Evolutionary conservation across 2,797 vertebrate species (phyloP).

Genomic region (Hydrophis major): DNA sequence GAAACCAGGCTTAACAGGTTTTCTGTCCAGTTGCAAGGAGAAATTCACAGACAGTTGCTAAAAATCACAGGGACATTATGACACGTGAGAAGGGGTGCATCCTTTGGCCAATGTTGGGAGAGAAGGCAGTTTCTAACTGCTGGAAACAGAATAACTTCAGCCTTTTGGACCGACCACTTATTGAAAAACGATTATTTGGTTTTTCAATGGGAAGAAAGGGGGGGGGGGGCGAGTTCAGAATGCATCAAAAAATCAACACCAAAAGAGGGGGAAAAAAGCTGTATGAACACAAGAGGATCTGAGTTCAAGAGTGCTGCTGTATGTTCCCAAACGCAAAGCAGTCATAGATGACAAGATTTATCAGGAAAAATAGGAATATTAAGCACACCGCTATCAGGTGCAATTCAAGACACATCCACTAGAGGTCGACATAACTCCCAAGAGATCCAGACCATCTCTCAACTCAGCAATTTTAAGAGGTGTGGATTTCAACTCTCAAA

Average conservation of each 20-base stretch:
- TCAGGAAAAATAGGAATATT: not conserved
- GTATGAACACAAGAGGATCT: not conserved
- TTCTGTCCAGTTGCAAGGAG: not conserved
- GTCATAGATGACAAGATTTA: not conserved
- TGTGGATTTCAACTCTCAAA: not conserved
- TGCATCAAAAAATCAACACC: not conserved
- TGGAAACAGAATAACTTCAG: not conserved
- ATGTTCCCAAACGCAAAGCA: fast-evolving
- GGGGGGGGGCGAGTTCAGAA: not conserved
- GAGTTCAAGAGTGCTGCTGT: too few relatives aligned
- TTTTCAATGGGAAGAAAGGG: not conserved
- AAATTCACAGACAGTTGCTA: too few relatives aligned
- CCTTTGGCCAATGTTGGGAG: not conserved
- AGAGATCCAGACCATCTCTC: not conserved
- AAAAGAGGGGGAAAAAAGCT: not conserved
- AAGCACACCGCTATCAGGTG: fast-evolving
- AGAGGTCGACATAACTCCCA: not conserved
- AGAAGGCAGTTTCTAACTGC: not conserved
- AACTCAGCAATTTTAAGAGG: not conserved
- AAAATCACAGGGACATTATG: too few relatives aligned
- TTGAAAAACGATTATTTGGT: not conserved
- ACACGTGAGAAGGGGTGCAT: not conserved
- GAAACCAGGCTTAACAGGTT: too few relatives aligned
- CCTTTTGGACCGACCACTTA: not conserved
- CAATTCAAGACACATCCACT: not conserved